Base-by-base conservation (phyloP, 2,797 vertebrate genomes). In the Chromis chromis region DNA sequence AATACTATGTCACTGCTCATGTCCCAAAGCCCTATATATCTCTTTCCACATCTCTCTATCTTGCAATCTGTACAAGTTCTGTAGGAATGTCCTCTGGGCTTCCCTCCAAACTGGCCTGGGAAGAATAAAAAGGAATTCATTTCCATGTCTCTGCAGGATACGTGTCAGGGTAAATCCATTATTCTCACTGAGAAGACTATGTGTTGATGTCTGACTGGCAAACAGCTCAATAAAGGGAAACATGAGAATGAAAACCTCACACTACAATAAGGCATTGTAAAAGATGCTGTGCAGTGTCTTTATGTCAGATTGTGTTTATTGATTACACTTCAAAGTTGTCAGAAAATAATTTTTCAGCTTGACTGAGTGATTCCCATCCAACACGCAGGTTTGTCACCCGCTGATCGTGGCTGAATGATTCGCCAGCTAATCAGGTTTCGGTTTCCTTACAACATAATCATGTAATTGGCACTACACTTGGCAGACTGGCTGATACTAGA, bases 191-290 rank as follows among this genome's bases (percentile, higher is more conserved):
- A 69, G 66, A 17, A 48, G 48, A 71, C 62, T 55, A 50, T 25
- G 65, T 68, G 60, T 67, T 72, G 63, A 69, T 52, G 55, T 55
- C 31, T 27, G 39, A 66, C 50, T 79, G 70, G 69, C 53, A 31
- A 70, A 67, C 64, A 13, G 39, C 62, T 68, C n/a, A 36, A 50
- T 48, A 25, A 42, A 25, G 40, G 10, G 54, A 72, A 75, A 72
- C 54, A 33, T 57, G 52, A 81, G 56, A 75, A 55, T 16, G 36
- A 4, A 21, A 28, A 44, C 13, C 52, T 73, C 40, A 46, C 14
- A 4, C n/a, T 52, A 19, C 58, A 64, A 42, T 14, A 19, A 59
- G 14, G 1, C 7, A 24, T 22, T n/a, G 36, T 40, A 10, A 54
- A 54, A 16, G 39, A 49, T 16, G 7, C 44, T 53, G 5, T 11